phyloP scores from a whole-genome alignment of 2,797 vertebrate genomes.

The Delichon dasypus region DNA sequence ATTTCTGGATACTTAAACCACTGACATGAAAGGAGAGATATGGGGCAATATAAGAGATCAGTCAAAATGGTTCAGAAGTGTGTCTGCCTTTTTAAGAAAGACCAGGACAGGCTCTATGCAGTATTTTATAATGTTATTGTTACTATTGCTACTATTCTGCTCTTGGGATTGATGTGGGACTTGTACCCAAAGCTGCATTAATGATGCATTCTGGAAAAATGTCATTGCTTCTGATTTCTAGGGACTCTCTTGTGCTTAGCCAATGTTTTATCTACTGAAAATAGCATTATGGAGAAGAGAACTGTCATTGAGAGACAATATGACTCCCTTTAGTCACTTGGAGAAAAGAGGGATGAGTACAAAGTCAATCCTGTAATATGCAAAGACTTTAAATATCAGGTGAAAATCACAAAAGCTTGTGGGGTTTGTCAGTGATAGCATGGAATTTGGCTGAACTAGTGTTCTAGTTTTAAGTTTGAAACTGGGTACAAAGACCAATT shows the following conservation, averaged over 20 bases:
- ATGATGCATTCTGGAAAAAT: neutral
- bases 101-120: neutral
- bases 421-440: neutral
- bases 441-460: neutral
- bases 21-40: neutral
- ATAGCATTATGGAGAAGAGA: neutral
- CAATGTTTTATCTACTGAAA: neutral
- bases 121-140: neutral
- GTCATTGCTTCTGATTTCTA: neutral
- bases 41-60: neutral
- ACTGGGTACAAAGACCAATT: too few relatives aligned
- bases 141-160: neutral
- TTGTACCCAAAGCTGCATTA: neutral
- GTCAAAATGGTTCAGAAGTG: neutral
- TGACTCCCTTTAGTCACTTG: neutral
- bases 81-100: neutral
- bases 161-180: neutral
- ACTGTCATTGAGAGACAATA: neutral
- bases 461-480: too few relatives aligned
- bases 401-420: neutral
- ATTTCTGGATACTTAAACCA: neutral
- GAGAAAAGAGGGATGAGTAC: neutral
- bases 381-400: neutral
- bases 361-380: neutral
- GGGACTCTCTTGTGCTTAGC: neutral